These are phyloP conservation scores for Aix galericulata DNA, from an alignment of 2,113 vertebrate species.

Conservation along the genomic window DNA sequence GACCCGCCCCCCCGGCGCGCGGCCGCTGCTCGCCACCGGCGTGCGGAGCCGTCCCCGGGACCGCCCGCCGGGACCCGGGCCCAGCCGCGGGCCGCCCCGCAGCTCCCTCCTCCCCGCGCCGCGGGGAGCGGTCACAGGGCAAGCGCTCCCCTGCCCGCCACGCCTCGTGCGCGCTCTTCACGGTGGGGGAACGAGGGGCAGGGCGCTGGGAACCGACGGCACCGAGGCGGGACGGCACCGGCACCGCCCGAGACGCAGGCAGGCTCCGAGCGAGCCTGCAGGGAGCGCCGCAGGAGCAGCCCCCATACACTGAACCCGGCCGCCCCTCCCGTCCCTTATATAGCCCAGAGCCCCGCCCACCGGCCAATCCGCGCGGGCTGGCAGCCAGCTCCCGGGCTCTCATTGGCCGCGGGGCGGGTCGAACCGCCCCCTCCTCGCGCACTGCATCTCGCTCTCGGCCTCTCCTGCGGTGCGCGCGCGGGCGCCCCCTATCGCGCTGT, in stretches of 20 bases:
- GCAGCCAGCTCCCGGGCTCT: fast-evolving
- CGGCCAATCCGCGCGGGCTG: neutral
- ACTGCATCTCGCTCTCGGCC: fast-evolving
- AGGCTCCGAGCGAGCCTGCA: no score
- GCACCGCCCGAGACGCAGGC: fast-evolving
- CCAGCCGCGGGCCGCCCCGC: neutral
- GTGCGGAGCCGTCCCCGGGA: fast-evolving
- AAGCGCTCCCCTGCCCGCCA: neutral
- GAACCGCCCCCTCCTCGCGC: neutral
- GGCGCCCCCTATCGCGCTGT: neutral
- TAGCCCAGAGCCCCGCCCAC: neutral
- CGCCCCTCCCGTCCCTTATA: neutral
- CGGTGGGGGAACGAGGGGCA: no score
- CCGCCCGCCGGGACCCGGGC: neutral
- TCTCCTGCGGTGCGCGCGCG: neutral
- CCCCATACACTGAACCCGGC: no score
- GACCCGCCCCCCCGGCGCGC: no score
- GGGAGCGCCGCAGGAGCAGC: fast-evolving
- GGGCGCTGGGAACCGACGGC: neutral
- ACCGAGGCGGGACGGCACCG: no score
- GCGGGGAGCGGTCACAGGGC: no score
- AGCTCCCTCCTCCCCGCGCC: neutral
- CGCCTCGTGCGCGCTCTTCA: neutral
- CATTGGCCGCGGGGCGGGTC: fast-evolving
- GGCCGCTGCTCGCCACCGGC: fast-evolving